These are phyloP conservation scores for Hycleus cichorii DNA, from an alignment of 1,140 invertebrate species.

Conservation along the genomic window DNA sequence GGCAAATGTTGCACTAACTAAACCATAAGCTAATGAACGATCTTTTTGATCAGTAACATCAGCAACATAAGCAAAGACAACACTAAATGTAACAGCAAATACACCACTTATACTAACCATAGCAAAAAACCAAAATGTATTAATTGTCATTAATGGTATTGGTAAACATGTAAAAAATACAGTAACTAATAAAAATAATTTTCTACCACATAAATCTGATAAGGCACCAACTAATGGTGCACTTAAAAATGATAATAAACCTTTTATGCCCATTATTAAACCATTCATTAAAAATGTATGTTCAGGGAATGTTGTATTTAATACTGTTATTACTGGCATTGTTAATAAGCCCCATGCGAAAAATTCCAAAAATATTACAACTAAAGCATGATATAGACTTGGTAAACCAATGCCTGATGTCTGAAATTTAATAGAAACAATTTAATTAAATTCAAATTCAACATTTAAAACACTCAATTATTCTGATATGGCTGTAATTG, in stretches of 20 bases:
- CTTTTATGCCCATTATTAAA: slow-evolving; percentile 92
- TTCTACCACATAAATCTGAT: slow-evolving; percentile 92
- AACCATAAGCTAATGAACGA: slow-evolving; percentile 90
- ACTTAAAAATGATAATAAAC: slow-evolving; percentile 90
- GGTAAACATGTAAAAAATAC: slow-evolving; percentile 99
- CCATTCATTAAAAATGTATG: slow-evolving; percentile 99
- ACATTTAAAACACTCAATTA: background rate
- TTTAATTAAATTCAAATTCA: background rate
- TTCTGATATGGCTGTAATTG: background rate
- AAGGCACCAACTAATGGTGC: slow-evolving; percentile 94
- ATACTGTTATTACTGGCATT: slow-evolving; percentile 93
- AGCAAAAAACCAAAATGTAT: slow-evolving; percentile 99
- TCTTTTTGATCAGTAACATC: slow-evolving; percentile 98
- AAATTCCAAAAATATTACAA: slow-evolving; percentile 99
- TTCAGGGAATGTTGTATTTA: slow-evolving; percentile 96
- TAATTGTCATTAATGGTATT: slow-evolving; percentile 97
- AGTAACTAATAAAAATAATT: slow-evolving; percentile 96
- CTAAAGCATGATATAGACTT: slow-evolving; percentile 93
- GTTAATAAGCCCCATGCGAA: slow-evolving; percentile 99
- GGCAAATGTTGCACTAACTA: slow-evolving; percentile 95
- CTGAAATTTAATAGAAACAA: slow-evolving; percentile 44
- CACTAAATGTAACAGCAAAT: slow-evolving; percentile 97
- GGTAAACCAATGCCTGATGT: slow-evolving; percentile 86
- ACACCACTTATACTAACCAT: slow-evolving; percentile 98
- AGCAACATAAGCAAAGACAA: slow-evolving; percentile 98